Conservation (phyloP, 2,888 invertebrate species). For the Scrobipalpa costella region DNA sequence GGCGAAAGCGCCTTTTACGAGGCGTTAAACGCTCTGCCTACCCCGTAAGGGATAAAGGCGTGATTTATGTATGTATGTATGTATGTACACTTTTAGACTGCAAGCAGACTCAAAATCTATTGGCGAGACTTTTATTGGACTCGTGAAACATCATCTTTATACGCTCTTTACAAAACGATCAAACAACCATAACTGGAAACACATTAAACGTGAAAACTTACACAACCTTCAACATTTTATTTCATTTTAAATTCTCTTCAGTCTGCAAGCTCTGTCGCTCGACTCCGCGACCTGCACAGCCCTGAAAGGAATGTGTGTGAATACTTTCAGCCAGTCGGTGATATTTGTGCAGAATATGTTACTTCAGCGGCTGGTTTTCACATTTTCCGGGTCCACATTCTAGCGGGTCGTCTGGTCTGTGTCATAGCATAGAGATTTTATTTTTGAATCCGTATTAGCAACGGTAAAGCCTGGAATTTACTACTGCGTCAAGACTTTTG, state of each 20-base stretch:
- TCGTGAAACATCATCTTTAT: no score
- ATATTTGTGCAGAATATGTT: not conserved
- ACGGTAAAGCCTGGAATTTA: not conserved
- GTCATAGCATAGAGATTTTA: not conserved
- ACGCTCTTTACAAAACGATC: no score
- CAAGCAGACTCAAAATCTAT: no score
- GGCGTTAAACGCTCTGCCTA: no score
- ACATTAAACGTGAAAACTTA: not conserved
- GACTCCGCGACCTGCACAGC: not conserved
- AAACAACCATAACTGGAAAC: no score
- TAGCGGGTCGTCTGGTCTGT: not conserved
- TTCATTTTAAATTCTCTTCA: not conserved
- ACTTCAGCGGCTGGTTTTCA: not conserved
- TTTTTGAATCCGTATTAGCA: not conserved
- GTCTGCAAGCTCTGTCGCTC: not conserved
- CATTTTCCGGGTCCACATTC: not conserved
- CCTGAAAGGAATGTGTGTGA: not conserved
- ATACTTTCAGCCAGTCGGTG: not conserved
- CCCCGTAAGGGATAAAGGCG: no score
- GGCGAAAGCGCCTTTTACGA: no score
- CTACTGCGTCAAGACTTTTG: not conserved
- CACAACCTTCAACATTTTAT: conserved; percentile 4
- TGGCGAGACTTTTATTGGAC: no score
- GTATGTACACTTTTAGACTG: no score
- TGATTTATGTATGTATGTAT: no score